These are phyloP conservation scores for Girardia tigrina DNA, from an alignment of 2,888 invertebrate species.

Conservation along the genomic window DNA sequence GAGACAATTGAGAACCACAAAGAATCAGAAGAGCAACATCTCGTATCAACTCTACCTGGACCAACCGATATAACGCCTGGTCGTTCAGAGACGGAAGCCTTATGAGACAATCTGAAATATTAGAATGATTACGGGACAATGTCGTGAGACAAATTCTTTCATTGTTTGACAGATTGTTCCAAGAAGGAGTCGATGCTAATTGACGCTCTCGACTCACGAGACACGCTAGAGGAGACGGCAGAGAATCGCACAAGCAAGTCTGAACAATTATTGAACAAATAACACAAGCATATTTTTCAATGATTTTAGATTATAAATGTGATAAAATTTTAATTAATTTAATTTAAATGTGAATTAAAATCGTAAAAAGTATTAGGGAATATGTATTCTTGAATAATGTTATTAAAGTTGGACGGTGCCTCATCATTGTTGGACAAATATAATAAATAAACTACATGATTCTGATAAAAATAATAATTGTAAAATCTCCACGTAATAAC, in stretches of 20 bases:
- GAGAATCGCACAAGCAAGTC: neutral
- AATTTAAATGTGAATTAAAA: no score
- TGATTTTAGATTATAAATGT: no score
- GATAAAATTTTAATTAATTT: no score
- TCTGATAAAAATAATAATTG: no score
- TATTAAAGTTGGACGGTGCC: no score
- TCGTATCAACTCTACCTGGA: neutral
- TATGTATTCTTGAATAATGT: no score
- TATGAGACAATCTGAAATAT: neutral
- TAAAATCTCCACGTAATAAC: no score
- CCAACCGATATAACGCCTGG: neutral
- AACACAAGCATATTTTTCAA: no score
- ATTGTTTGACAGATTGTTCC: neutral
- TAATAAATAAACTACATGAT: no score
- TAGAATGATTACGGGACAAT: neutral
- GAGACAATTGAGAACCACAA: neutral
- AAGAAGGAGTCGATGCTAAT: neutral
- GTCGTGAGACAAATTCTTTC: neutral
- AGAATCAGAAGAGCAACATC: neutral
- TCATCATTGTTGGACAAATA: no score
- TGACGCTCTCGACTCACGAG: constrained; percentile 1
- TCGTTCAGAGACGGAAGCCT: neutral
- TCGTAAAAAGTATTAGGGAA: no score
- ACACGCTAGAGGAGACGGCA: neutral
- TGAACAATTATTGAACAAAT: no score